A percentile compares a stretch with the other conserved stretches of the same genome.
These are phyloP conservation scores for Aix galericulata DNA, from an alignment of 2,113 vertebrate genomes.

Conservation along the genomic window DNA sequence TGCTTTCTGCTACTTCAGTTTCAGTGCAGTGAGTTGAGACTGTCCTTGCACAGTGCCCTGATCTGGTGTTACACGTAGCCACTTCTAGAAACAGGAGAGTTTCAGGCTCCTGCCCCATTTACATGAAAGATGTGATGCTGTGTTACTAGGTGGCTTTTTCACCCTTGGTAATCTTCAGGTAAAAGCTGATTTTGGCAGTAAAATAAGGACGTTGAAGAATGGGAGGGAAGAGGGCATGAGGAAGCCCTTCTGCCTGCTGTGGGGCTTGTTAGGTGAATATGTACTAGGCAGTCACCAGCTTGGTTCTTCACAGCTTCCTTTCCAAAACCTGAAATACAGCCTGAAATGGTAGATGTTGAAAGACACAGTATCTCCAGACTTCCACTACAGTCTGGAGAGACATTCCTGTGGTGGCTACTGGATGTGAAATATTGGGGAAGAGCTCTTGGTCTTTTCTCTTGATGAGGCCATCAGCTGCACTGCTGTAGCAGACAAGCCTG, in stretches of 20 bases:
- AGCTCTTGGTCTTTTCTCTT: not conserved
- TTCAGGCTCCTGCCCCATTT: not conserved
- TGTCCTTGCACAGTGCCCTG: not conserved
- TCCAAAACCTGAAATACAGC: not conserved
- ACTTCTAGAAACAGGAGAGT: not conserved
- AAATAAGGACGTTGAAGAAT: not conserved
- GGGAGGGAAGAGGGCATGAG: not conserved
- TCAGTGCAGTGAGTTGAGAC: not conserved
- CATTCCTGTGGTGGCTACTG: not conserved
- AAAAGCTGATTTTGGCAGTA: not conserved
- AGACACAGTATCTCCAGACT: not conserved
- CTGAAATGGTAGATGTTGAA: not conserved
- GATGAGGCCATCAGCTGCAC: not conserved
- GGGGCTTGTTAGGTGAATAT: accelerated
- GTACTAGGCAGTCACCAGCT: not conserved
- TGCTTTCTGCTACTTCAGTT: not conserved
- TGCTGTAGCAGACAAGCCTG: not conserved
- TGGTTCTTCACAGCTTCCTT: not conserved
- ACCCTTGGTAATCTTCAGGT: not conserved
- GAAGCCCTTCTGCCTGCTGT: not conserved
- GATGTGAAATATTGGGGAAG: not conserved
- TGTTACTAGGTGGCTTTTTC: not conserved
- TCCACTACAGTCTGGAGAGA: not conserved
- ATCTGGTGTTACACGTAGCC: not conserved
- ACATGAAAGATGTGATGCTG: not conserved